Conservation (phyloP, 2,113 vertebrate genomes). For the Baryphthengus martii region DNA sequence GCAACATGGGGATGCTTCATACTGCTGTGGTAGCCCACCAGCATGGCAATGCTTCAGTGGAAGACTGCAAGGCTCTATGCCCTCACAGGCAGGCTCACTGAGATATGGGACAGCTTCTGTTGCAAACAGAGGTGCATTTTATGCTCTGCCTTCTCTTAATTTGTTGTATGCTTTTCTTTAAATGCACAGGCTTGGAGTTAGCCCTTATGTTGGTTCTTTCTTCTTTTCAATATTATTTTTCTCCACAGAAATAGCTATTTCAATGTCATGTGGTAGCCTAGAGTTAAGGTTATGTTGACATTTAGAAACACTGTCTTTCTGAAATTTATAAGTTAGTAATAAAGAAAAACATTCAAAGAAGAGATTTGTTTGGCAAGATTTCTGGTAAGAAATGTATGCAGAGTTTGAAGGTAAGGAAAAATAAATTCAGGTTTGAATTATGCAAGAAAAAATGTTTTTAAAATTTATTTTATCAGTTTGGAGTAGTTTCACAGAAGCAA, state of each 20-base stretch:
- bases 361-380: neutral
- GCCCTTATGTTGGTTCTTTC: neutral
- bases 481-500: neutral
- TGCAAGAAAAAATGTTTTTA: neutral
- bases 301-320: neutral
- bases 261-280: neutral
- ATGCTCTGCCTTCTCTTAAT: neutral
- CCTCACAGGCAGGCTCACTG: neutral
- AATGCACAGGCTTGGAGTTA: neutral
- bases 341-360: neutral
- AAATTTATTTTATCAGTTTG: neutral
- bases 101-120: neutral
- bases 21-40: neutral
- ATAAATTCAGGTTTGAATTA: neutral
- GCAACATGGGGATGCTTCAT: neutral
- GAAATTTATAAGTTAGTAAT: neutral
- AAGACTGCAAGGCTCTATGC: neutral
- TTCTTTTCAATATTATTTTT: neutral
- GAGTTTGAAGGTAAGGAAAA: neutral
- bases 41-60: neutral
- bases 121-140: neutral
- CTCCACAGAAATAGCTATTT: neutral
- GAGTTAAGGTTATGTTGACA: neutral
- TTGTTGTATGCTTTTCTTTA: neutral
- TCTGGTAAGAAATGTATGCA: neutral